Percentiles rank a stretch among this genome's conserved stretches.
These are phyloP conservation scores for Bellardia bayeri DNA, from an alignment of 2,888 invertebrate genomes.

Conservation along the genomic window DNA sequence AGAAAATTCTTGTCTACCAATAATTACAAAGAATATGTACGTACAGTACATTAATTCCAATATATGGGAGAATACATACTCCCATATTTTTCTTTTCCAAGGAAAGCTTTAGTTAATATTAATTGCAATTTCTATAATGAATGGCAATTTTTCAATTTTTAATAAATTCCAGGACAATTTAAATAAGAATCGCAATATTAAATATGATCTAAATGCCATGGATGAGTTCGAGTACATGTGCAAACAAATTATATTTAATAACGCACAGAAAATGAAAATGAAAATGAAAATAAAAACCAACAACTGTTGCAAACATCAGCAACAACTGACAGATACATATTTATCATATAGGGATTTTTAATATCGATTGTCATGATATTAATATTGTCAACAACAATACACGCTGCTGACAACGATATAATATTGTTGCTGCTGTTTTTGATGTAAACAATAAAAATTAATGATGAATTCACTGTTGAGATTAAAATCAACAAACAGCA, in stretches of 20 bases:
- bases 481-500: conserved; percentile 47
- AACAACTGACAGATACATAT: conserved; percentile 61
- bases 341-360: conserved; percentile 65
- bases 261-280: conserved; percentile 5
- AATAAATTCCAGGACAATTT: conserved; percentile 36
- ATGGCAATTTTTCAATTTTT: conserved; percentile 33
- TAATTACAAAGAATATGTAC: no score
- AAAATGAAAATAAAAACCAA: conserved; percentile 11
- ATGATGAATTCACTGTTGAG: conserved; percentile 65
- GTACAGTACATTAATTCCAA: no score
- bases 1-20: no score
- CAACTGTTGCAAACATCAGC: conserved; percentile 57
- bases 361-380: conserved; percentile 63
- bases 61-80: no score
- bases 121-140: conserved; percentile 31
- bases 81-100: not conserved
- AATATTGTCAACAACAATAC: conserved; percentile 54
- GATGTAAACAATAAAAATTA: conserved; percentile 66
- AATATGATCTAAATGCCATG: conserved; percentile 20
- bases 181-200: conserved; percentile 28
- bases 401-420: conserved; percentile 40
- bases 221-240: conserved; percentile 38
- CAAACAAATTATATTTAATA: conserved; percentile 52
- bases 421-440: conserved; percentile 9
- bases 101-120: not conserved